Conservation (phyloP, 2,888 invertebrate genomes). For the Gnatocerus cornutus region DNA sequence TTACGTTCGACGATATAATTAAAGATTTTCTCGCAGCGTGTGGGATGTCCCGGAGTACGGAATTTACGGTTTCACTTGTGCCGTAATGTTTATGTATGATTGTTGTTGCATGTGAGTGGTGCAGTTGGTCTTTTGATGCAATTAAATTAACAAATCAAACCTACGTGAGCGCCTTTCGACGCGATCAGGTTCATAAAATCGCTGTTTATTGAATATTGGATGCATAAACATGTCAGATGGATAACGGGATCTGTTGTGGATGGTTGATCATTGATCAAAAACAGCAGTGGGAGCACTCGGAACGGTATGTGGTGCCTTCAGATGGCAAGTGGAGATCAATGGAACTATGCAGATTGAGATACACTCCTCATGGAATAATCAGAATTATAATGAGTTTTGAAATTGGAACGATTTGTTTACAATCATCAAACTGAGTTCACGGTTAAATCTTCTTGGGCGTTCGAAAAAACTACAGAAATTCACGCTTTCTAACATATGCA, state of each 20-base stretch:
- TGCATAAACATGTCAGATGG: constrained; percentile 39
- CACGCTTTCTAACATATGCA: constrained; percentile 3
- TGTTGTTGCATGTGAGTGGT: constrained; percentile 24
- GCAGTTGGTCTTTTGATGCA: constrained; percentile 39
- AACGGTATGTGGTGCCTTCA: constrained; percentile 19
- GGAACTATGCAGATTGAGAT: constrained; percentile 4
- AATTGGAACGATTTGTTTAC: background rate
- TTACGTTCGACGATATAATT: constrained; percentile 60
- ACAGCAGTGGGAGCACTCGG: constrained; percentile 30
- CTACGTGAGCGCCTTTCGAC: constrained; percentile 42
- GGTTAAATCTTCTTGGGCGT: background rate
- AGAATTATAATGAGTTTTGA: constrained; percentile 6
- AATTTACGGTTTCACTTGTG: constrained; percentile 52
- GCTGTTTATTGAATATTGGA: constrained; percentile 46
- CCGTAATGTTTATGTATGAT: constrained; percentile 49
- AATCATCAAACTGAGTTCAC: background rate
- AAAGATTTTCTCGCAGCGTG: constrained; percentile 49
- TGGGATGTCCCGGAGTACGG: constrained; percentile 44
- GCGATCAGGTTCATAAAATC: constrained; percentile 39
- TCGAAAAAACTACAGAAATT: background rate
- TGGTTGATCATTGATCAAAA: constrained; percentile 33
- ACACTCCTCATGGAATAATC: background rate
- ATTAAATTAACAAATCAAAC: constrained; percentile 48
- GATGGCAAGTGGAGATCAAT: constrained; percentile 15
- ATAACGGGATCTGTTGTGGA: constrained; percentile 48